Evolutionary conservation across 23 tunicate genomes (phyloP), one percentile per base, ranked within the genome.

Genomic region (Styela plicata): DNA sequence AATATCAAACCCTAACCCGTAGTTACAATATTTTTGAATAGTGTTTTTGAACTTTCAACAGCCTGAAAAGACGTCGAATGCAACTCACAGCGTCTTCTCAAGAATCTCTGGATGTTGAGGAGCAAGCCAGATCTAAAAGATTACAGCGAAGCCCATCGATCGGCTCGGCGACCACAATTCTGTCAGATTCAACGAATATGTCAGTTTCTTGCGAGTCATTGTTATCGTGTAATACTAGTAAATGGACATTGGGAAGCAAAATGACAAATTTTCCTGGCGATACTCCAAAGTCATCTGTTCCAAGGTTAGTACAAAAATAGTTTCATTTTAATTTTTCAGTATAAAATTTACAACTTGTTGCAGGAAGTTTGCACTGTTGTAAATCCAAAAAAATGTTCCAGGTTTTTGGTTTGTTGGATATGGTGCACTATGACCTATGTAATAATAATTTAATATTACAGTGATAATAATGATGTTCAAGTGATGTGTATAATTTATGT

Each of bases 181-280:
- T 67, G 24, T 67, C 71, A 0, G 71, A 29, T 16, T 18, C 71
- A 29, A 67, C 71, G 16, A 67, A 67, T 67, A 67, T 67, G 71
- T 67, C 71, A 17, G 71, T 27, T 25, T 67, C 71, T 29, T 67
- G 71, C 22, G 71, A 67, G 16, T 67, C 71, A 16, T 29, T 67
- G 71, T 67, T 67, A 22, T 67, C 71, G 30, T 67, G 71, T 24
- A 67, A 67, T 24, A 67, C 71, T 18, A 67, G 71, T 29, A 19
- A n/a, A 67, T 67, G 71, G 71, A 67, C 71, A 16, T 29, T 67
- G 71, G 71, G 31, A n/a, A 67, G 71, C 24, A 67, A 29, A 29
- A 29, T 67, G 31, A 25, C 71, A 21, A 19, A 29, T 27, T 25
- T 67, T 27, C 71, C 2, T 13, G 31, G 1, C n/a, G 71, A 67